Percentiles rank a stretch among this genome's conserved stretches.
These are phyloP conservation scores for Temnopleurus reevesii DNA, from an alignment of 53 echinoderm and acorn worm species.

Conservation along the genomic window DNA sequence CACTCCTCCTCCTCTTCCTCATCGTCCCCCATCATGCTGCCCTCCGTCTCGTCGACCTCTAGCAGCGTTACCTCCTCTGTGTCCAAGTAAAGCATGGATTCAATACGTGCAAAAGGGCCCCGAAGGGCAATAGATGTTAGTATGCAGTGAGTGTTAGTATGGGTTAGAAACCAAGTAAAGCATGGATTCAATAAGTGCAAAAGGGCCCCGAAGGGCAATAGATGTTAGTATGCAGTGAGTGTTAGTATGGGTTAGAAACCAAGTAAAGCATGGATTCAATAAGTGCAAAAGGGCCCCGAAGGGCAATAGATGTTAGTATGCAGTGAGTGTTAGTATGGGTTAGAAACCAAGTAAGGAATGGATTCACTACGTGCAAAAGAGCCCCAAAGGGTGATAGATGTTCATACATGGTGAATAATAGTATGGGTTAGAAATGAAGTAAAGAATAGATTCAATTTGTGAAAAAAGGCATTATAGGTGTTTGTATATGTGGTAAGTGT, in stretches of 20 bases:
- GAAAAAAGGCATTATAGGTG: no score
- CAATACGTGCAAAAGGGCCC: conserved; percentile 56
- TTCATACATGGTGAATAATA: neutral
- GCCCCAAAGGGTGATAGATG: neutral
- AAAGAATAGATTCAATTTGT: no score
- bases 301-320: neutral
- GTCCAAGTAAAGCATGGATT: conserved; percentile 64
- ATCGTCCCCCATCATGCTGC: conserved; percentile 46
- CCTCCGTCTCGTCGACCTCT: conserved; percentile 77
- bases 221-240: neutral
- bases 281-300: neutral
- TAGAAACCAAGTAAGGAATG: no score
- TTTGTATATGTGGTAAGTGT: neutral
- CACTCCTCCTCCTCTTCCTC: conserved; percentile 50
- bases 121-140: conserved; percentile 37
- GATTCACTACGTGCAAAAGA: no score
- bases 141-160: conserved; percentile 12
- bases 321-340: neutral
- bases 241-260: neutral
- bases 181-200: no score
- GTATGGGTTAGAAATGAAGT: no score
- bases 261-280: conserved; percentile 16
- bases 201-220: neutral
- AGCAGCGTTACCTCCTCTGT: conserved; percentile 75
- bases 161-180: neutral